These are phyloP conservation scores for Scaptomyza hsui DNA, from an alignment of 1,140 invertebrate genomes.

Conservation along the genomic window DNA sequence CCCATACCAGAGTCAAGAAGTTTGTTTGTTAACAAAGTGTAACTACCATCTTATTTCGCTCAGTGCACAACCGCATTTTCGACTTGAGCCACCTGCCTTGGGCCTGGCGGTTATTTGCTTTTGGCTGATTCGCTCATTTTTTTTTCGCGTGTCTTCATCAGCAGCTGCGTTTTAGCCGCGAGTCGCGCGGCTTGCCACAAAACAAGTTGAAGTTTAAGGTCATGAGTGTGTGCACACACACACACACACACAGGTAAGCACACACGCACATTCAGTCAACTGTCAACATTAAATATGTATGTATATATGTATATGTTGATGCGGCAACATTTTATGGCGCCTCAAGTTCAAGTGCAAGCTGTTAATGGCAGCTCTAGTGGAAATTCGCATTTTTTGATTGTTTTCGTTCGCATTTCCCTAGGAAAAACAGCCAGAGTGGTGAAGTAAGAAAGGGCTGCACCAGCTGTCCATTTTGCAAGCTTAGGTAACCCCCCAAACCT, in stretches of 20 bases:
- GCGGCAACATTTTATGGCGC: slow-evolving; percentile 59
- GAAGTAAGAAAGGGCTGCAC: slow-evolving; percentile 19
- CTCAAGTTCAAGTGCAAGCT: slow-evolving; percentile 69
- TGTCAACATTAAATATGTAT: slow-evolving; percentile 64
- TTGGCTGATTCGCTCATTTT: slow-evolving; percentile 13
- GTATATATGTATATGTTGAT: slow-evolving; percentile 8
- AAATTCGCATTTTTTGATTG: slow-evolving; percentile 21
- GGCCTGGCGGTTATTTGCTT: slow-evolving; percentile 36
- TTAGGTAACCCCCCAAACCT: slow-evolving; percentile 21
- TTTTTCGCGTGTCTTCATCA: slow-evolving; percentile 51
- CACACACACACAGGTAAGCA: slow-evolving; percentile 8
- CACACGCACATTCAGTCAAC: slow-evolving; percentile 36
- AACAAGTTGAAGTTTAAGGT: slow-evolving; percentile 76
- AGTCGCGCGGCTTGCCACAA: slow-evolving; percentile 35
- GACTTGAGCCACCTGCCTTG: slow-evolving; percentile 30
- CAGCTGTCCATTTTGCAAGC: slow-evolving; percentile 48
- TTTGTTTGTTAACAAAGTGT: too few species aligned
- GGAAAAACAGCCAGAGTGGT: slow-evolving; percentile 1
- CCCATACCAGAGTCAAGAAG: too few species aligned
- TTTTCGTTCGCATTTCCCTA: slow-evolving; percentile 17
- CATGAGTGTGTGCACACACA: slow-evolving; percentile 53
- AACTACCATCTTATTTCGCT: not conserved
- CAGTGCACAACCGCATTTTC: slow-evolving; percentile 23
- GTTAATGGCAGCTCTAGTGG: slow-evolving; percentile 39
- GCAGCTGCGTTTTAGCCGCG: slow-evolving; percentile 25